Evolutionary conservation across 2,113 vertebrate genomes (phyloP).

Genomic region (Psilopsiagon aurifrons): DNA sequence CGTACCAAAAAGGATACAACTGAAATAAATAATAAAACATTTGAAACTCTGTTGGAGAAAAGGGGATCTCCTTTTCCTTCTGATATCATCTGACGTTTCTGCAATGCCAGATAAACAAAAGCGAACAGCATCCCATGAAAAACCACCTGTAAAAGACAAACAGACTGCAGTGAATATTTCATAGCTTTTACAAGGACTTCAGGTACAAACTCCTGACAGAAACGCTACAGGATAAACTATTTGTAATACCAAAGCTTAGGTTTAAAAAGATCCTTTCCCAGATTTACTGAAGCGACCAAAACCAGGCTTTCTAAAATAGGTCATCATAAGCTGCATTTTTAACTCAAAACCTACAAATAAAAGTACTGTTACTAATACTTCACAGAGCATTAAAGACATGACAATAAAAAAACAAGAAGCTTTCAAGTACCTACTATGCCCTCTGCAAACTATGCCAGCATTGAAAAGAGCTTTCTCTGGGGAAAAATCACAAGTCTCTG

Average conservation of each 20-base stretch:
- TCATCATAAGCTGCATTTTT: background rate
- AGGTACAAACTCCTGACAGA: background rate
- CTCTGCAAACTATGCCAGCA: background rate
- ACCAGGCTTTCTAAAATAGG: rapidly evolving
- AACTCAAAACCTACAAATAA: background rate
- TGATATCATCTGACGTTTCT: slow-evolving; percentile 88
- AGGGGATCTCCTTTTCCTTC: slow-evolving; percentile 93
- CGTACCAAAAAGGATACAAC: slow-evolving; percentile 90
- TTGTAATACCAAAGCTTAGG: background rate
- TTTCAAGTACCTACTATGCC: background rate
- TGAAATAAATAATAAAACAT: slow-evolving; percentile 88
- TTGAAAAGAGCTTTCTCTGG: background rate
- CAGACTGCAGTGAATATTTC: background rate
- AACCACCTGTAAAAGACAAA: slow-evolving; percentile 82
- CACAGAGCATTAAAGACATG: background rate
- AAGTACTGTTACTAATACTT: background rate
- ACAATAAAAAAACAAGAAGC: background rate
- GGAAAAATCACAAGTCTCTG: background rate
- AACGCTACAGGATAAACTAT: background rate
- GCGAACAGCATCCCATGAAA: slow-evolving; percentile 95
- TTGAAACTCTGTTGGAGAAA: slow-evolving; percentile 89
- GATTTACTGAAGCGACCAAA: background rate
- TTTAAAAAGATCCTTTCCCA: background rate
- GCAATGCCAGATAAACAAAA: slow-evolving; percentile 91
- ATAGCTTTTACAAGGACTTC: background rate